Conservation (phyloP, 2,888 invertebrate genomes). For the Orthonevra nobilis region DNA sequence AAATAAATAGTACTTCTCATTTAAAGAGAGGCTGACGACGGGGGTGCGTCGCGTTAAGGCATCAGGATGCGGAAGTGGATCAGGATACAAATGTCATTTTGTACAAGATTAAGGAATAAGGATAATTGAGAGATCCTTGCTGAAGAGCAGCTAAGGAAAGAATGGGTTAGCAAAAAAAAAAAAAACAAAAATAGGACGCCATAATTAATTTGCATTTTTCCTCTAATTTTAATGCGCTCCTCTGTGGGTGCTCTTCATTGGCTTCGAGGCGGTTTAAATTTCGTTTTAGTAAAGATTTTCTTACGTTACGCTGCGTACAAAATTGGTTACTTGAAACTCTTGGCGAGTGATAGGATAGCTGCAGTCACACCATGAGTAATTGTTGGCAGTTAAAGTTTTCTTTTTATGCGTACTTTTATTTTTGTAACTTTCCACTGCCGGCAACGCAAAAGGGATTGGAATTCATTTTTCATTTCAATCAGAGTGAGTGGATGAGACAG, state of each 20-base stretch:
- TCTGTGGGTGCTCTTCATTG: constrained; percentile 25
- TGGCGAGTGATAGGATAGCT: constrained; percentile 40
- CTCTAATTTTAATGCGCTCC: constrained; percentile 59
- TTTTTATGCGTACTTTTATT: too few relatives aligned
- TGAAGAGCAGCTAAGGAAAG: neutral
- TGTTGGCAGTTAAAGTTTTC: constrained; percentile 46
- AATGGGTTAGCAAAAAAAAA: neutral
- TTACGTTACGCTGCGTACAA: constrained; percentile 62
- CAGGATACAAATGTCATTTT: constrained; percentile 70
- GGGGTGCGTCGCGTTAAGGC: neutral
- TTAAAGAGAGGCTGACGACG: constrained; percentile 4
- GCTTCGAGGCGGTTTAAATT: constrained; percentile 59
- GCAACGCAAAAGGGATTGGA: constrained; percentile 55
- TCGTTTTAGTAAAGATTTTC: constrained; percentile 60
- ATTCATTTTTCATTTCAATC: constrained; percentile 57
- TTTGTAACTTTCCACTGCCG: too few relatives aligned
- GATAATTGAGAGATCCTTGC: constrained; percentile 65
- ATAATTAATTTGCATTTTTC: constrained; percentile 69
- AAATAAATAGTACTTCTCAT: constrained; percentile 39
- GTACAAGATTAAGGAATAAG: constrained; percentile 65
- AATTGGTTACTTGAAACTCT: constrained; percentile 70
- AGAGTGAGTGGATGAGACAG: constrained; percentile 22
- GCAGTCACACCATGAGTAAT: constrained; percentile 48
- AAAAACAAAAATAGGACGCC: constrained; percentile 38
- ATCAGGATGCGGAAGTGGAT: constrained; percentile 64